These are phyloP conservation scores for Sycophila sp. DNA, from an alignment of 1,140 invertebrate species.

Conservation along the genomic window DNA sequence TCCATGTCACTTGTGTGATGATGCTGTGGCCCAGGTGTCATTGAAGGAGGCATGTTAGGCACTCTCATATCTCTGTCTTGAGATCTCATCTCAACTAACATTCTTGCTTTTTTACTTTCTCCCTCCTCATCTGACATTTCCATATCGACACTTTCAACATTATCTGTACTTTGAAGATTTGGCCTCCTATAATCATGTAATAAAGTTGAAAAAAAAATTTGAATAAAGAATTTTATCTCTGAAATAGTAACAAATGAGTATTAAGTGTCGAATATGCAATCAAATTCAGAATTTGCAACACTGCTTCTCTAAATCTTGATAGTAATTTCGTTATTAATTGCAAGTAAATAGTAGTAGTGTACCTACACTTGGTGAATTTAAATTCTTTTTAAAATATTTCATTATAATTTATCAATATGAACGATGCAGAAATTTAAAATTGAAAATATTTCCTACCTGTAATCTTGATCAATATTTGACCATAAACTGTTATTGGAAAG, in stretches of 20 bases:
- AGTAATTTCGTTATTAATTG: too few relatives aligned
- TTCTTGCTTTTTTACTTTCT: constrained; percentile 58
- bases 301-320: too few relatives aligned
- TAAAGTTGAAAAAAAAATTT: background rate
- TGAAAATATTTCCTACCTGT: constrained; percentile 52
- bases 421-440: too few relatives aligned
- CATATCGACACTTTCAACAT: constrained; percentile 77
- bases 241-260: too few relatives aligned
- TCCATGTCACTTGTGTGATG: constrained; percentile 56
- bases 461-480: constrained; percentile 62
- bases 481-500: constrained; percentile 53
- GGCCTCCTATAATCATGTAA: constrained; percentile 47
- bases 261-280: too few relatives aligned
- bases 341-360: too few relatives aligned
- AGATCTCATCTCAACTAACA: constrained; percentile 59
- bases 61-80: constrained; percentile 60
- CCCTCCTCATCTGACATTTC: constrained; percentile 78
- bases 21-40: constrained; percentile 26
- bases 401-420: too few relatives aligned
- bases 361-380: too few relatives aligned
- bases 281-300: too few relatives aligned
- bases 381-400: too few relatives aligned
- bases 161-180: constrained; percentile 67
- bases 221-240: background rate
- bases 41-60: constrained; percentile 31